These are phyloP conservation scores for Cinara cedri DNA, from an alignment of 2,888 invertebrate species.

Conservation along the genomic window DNA sequence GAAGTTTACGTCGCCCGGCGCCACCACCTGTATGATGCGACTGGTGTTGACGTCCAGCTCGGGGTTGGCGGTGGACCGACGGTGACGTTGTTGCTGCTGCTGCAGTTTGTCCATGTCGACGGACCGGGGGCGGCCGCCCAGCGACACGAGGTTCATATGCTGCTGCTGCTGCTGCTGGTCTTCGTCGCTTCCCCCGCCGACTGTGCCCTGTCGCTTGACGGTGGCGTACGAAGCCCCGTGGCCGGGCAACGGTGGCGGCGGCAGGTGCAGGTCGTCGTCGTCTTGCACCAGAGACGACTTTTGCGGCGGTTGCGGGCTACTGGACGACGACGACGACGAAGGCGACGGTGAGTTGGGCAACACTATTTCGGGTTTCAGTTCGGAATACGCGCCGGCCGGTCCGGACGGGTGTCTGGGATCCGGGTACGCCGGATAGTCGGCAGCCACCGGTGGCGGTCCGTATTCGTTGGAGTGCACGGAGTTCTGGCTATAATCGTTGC, in stretches of 20 bases:
- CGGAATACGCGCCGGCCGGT: constrained; percentile 76
- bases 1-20: constrained; percentile 68
- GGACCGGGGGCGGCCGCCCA: constrained; percentile 86
- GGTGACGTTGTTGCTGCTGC: constrained; percentile 71
- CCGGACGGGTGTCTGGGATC: constrained; percentile 85
- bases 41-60: constrained; percentile 65
- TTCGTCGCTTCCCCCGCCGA: constrained; percentile 66
- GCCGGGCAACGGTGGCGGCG: constrained; percentile 81
- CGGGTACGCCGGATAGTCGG: constrained; percentile 79
- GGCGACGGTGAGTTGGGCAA: constrained; percentile 77
- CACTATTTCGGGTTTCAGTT: constrained; percentile 82
- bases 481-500: constrained; percentile 73
- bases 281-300: constrained; percentile 55
- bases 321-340: constrained; percentile 62
- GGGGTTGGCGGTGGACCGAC: constrained; percentile 84
- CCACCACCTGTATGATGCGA: constrained; percentile 65
- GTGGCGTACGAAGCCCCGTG: constrained; percentile 80
- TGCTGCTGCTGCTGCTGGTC: constrained; percentile 19
- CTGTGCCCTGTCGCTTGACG: constrained; percentile 76
- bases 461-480: constrained; percentile 70
- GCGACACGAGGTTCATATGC: constrained; percentile 73
- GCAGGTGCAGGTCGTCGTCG: constrained; percentile 75
- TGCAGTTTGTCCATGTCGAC: constrained; percentile 82
- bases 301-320: constrained; percentile 66
- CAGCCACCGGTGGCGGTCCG: constrained; percentile 76